phyloP scores from a whole-genome alignment of 1,140 invertebrate genomes.

The Drosophila lini region DNA sequence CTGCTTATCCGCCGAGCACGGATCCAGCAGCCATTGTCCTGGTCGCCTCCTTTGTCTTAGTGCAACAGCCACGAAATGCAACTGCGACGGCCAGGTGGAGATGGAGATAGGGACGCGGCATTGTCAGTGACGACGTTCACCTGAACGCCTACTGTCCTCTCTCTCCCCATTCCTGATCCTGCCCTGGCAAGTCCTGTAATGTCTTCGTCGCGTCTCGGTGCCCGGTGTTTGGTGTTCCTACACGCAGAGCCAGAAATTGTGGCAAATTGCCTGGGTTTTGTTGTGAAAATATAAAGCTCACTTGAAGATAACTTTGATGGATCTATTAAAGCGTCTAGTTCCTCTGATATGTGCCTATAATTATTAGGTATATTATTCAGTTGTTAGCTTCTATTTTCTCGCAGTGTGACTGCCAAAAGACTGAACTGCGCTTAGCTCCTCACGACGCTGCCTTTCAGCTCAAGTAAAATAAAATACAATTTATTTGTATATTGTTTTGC shows the following conservation, averaged over 20 bases:
- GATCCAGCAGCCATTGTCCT: constrained; percentile 53
- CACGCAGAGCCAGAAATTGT: constrained; percentile 10
- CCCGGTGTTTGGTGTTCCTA: constrained; percentile 1
- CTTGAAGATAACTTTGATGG: background rate
- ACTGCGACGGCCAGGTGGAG: constrained; percentile 19
- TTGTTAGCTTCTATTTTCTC: background rate
- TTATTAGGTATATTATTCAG: background rate
- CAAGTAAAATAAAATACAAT: constrained; percentile 75
- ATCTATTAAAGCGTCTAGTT: background rate
- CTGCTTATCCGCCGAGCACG: constrained; percentile 33
- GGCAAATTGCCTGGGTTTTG: background rate
- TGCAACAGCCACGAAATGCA: constrained; percentile 66
- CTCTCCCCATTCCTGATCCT: background rate
- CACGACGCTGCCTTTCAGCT: constrained; percentile 57
- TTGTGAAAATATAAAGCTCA: background rate
- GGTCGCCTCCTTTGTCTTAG: constrained; percentile 45
- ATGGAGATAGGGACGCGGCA: constrained; percentile 22
- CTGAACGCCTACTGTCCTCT: constrained; percentile 42
- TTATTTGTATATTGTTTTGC: constrained; percentile 74
- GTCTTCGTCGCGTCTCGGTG: constrained; percentile 29
- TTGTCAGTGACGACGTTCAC: constrained; percentile 54
- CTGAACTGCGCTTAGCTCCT: constrained; percentile 23
- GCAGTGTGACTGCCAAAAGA: constrained; percentile 50
- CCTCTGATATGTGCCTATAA: background rate
- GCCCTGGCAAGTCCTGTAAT: constrained; percentile 7